A percentile compares a stretch with the other conserved stretches of the same genome.
phyloP scores from a whole-genome alignment of 2,888 invertebrate genomes.

The Polydrusus tereticollis region DNA sequence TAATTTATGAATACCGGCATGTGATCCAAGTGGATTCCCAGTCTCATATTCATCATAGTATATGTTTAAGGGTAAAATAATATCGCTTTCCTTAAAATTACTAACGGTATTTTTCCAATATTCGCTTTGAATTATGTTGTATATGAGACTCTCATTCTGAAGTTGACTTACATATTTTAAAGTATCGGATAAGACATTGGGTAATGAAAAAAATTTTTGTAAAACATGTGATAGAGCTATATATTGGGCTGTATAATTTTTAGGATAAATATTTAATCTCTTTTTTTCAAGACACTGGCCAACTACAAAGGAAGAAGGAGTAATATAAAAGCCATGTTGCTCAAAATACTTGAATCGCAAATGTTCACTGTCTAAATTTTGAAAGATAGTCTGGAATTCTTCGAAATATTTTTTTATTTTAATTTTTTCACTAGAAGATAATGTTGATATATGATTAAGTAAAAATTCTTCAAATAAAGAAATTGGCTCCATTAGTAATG shows the following conservation, averaged over 20 bases:
- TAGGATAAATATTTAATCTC: neutral
- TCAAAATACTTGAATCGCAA: slow-evolving; percentile 40
- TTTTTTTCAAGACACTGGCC: neutral
- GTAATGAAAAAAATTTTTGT: slow-evolving; percentile 36
- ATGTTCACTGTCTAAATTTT: slow-evolving; percentile 31
- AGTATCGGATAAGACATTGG: slow-evolving; percentile 28
- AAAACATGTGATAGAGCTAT: slow-evolving; percentile 27
- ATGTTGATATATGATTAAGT: slow-evolving; percentile 30
- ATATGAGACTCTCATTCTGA: slow-evolving; percentile 16
- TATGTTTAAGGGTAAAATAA: slow-evolving; percentile 33
- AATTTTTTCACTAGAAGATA: neutral
- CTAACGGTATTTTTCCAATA: slow-evolving; percentile 35
- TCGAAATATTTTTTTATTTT: slow-evolving; percentile 2
- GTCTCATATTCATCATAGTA: slow-evolving; percentile 44
- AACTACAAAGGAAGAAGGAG: neutral
- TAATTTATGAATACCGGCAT: slow-evolving; percentile 37
- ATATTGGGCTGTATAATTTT: slow-evolving; percentile 33
- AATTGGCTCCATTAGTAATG: slow-evolving; percentile 21
- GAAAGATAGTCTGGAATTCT: slow-evolving; percentile 19
- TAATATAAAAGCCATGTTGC: neutral
- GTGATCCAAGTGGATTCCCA: slow-evolving; percentile 44
- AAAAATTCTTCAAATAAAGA: slow-evolving; percentile 40
- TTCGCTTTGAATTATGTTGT: slow-evolving; percentile 41
- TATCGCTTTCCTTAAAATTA: slow-evolving; percentile 18
- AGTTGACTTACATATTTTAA: slow-evolving; percentile 26